A percentile compares a stretch with the other conserved stretches of the same genome.
Evolutionary conservation across 2,888 invertebrate species (phyloP).

Genomic region (Pristionchus arcanus): DNA sequence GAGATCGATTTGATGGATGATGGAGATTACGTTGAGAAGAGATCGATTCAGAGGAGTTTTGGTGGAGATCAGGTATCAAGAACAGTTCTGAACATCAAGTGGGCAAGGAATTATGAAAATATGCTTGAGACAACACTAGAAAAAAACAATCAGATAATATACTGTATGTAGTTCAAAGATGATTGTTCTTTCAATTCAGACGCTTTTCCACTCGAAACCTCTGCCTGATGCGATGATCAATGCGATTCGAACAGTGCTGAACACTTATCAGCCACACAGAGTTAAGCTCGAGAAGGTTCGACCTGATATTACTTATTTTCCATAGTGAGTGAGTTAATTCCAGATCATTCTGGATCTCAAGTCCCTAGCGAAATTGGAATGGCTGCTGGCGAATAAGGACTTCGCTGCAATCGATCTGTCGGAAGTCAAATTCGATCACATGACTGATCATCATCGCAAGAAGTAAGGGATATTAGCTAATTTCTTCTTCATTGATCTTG

Average conservation of each 20-base stretch:
- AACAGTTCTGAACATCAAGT: no score
- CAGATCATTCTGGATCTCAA: not conserved
- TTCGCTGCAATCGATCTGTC: not conserved
- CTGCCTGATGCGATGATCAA: not conserved
- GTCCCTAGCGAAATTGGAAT: not conserved
- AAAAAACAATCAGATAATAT: no score
- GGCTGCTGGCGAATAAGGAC: not conserved
- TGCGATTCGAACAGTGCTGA: not conserved
- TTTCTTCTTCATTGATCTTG: not conserved
- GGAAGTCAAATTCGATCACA: not conserved
- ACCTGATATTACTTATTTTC: no score
- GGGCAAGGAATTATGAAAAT: no score
- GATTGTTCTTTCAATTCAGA: not conserved
- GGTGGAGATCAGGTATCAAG: no score
- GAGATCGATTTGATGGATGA: not conserved
- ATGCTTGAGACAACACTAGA: no score
- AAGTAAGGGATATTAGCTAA: not conserved
- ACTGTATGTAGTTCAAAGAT: no score
- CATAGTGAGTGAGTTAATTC: no score
- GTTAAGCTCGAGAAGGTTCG: not conserved
- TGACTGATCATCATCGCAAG: not conserved
- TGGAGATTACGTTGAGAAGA: not conserved
- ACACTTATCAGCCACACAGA: not conserved
- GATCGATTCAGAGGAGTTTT: not conserved
- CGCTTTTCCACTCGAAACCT: not conserved